Base-by-base conservation (phyloP, 2,888 invertebrate species). In the Gastracanthus pulcherrimus region DNA sequence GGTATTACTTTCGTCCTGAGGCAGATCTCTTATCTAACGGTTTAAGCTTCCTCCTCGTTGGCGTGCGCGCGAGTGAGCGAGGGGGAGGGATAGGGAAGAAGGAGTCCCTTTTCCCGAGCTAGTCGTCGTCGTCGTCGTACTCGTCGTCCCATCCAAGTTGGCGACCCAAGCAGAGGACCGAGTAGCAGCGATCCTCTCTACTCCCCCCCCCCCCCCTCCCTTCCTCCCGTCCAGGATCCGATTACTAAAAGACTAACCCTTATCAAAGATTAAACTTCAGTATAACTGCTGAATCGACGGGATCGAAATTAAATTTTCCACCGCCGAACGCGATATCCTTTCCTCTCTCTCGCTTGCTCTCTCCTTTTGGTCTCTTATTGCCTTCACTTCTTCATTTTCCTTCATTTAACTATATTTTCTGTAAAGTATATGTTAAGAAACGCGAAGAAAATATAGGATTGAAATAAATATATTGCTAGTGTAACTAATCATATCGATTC, bases 261-360 rank as follows among this genome's bases (percentile, higher is more conserved):
- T 92, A 91, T 92, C 92, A 92, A 92, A 92, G 92, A 92, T 92
- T 92, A 93, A 93, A 92, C 93, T 92, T 92, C 89, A 91, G 92
- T 92, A 92, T 92, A 92, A 92, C 91, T 93, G 93, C 92, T 92
- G 93, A 93, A 92, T 92, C 92, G 92, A 93, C 92, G 91, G 92
- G 92, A 92, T 92, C 91, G 92, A 92, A 93, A 93, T 93, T 93
- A 93, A 93, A 93, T 93, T 93, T 92, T 83, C 91, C 89, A 90
- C 89, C 90, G 85, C 85, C 85, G 86, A 83, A 85, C 80, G 82
- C 70, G 81, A 76, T 83, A 77, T 51, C 79, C 26, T 62, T 48
- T 48, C 26, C 9, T 36, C 11, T 16, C 48, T 11, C 55, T 31
- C 69, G 6, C 31, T 6, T 41, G 60, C 66, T 58, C 55, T 11